Base-by-base conservation (phyloP, 2,113 vertebrate species). In the Tachysurus vachellii region DNA sequence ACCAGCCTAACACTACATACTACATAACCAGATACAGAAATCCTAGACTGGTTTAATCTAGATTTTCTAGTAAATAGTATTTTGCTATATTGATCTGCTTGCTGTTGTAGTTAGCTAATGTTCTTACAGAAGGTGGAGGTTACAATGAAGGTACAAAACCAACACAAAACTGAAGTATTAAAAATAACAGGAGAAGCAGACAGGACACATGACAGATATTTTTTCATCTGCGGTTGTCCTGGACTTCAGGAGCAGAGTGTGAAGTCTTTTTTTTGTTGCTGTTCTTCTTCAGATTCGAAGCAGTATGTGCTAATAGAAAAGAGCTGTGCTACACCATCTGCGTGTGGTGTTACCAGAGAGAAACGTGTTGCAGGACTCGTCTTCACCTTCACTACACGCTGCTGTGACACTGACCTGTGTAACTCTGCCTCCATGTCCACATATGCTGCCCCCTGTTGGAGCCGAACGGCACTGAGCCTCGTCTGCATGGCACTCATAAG, bases 351-450 rank as follows among this genome's bases (percentile, higher is more conserved):
- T 53, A 91, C 68, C 0, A 94, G 95, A 42, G 90, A 93, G 82
- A 95, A 95, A 66, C 90, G 90, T 11, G 28, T 92, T 0, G 84
- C 92, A 0, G 95, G 95, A 17, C 81, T 94, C 64, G 90, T 85
- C 91, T 96, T 96, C 90, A 94, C 91, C 92, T 95, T 91, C 92
- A 93, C 79, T 86, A 95, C 93, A 36, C 59, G 85, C 14, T 95
- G 96, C 93, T 96, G 96, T 1, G 91, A 95, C 56, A 93, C 90
- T 0, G 93, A 96, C 89, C 93, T 95, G 12, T 96, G 96, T 71
- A 96, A 96, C 66, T 36, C 86, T 1, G 94, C 91, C 0, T 75
- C 0, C 36, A 9, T 82, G 19, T 6, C 0, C 28, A 9, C 83
- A 16, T 8, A 56, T 66, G 42, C 68, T 50, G 84, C 88, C 86